These are phyloP conservation scores for Norana najaformis DNA, from an alignment of 2,888 invertebrate species.

Conservation along the genomic window DNA sequence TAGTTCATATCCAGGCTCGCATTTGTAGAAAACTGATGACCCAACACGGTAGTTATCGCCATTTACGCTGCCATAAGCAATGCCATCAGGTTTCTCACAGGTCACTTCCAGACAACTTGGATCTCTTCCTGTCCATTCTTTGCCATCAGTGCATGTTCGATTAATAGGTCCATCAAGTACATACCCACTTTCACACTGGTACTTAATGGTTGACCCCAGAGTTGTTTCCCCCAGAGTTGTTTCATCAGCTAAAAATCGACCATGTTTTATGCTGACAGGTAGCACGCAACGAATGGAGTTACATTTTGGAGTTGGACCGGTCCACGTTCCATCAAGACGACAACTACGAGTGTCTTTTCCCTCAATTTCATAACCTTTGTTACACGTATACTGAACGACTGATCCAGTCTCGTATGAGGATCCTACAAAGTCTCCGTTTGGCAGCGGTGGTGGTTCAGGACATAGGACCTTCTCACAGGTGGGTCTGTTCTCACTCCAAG, in stretches of 20 bases:
- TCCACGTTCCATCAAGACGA: constrained; percentile 56
- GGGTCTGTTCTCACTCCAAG: constrained; percentile 39
- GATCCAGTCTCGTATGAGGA: constrained; percentile 34
- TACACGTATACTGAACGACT: constrained; percentile 41
- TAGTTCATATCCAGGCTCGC: constrained; percentile 48
- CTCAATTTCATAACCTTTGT: constrained; percentile 38
- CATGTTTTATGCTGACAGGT: constrained; percentile 35
- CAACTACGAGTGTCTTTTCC: constrained; percentile 49
- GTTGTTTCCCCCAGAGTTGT: constrained; percentile 32
- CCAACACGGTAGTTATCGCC: constrained; percentile 33
- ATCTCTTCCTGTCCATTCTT: constrained; percentile 52
- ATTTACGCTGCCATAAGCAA: constrained; percentile 35
- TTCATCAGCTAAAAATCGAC: constrained; percentile 29
- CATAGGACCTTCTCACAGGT: constrained; percentile 46
- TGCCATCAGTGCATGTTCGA: constrained; percentile 51
- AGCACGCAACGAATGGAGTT: constrained; percentile 45
- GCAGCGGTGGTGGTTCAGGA: constrained; percentile 34
- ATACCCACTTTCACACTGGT: constrained; percentile 55
- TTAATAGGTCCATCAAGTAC: constrained; percentile 49
- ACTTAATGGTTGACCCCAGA: constrained; percentile 43
- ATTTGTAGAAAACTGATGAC: constrained; percentile 36
- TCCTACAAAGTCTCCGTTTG: constrained; percentile 30
- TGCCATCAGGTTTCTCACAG: constrained; percentile 44
- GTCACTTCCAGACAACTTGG: constrained; percentile 51
- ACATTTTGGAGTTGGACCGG: constrained; percentile 48